phyloP scores from a whole-genome alignment of 2,888 invertebrate species.

The Dendrolimus houi region DNA sequence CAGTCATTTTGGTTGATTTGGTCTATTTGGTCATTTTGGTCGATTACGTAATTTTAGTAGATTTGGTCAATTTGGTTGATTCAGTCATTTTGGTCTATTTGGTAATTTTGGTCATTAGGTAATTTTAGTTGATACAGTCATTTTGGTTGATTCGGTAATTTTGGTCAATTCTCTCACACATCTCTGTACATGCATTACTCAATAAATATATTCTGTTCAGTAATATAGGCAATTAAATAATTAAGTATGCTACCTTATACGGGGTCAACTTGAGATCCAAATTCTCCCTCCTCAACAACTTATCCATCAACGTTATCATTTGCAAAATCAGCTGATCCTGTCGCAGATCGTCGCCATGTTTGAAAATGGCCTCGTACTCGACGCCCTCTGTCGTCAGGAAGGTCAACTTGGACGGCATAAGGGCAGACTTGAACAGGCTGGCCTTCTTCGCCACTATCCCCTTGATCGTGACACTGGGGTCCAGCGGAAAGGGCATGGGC shows the following conservation, averaged over 20 bases:
- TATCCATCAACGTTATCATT: constrained; percentile 99
- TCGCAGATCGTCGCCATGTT: constrained; percentile 97
- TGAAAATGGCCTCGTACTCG: constrained; percentile 97
- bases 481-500: constrained; percentile 94
- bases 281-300: constrained; percentile 93
- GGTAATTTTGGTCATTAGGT: no score
- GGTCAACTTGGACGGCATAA: constrained; percentile 95
- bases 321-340: constrained; percentile 98
- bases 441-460: constrained; percentile 94
- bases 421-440: constrained; percentile 94
- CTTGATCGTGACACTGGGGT: constrained; percentile 92
- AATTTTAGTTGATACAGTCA: no score
- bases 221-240: no score
- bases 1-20: no score
- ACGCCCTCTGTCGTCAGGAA: constrained; percentile 88
- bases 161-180: no score
- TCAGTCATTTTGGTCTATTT: no score
- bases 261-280: constrained; percentile 97
- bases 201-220: no score
- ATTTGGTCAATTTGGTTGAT: no score
- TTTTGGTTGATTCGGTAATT: no score
- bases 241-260: constrained; percentile 68
- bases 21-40: no score
- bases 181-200: no score
- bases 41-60: no score